Evolutionary conservation across 2,797 vertebrate genomes (phyloP).

Genomic region (Notamacropus eugenii): DNA sequence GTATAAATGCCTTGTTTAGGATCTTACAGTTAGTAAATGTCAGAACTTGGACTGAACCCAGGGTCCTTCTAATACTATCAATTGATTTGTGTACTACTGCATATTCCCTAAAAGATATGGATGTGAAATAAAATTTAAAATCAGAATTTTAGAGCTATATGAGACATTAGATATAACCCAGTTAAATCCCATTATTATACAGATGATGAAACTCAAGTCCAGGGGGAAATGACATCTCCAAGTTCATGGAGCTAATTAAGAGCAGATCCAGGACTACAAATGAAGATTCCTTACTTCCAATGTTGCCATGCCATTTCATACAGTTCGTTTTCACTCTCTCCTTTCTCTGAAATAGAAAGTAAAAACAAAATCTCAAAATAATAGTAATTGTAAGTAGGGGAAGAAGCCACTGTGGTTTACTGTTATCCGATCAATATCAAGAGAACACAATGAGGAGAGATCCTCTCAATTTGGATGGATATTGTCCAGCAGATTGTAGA

Average conservation of each 20-base stretch:
- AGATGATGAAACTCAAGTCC: neutral
- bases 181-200: neutral
- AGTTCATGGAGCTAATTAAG: neutral
- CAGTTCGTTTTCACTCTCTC: neutral
- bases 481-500: neutral
- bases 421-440: neutral
- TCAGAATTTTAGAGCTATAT: neutral
- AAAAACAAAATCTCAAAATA: neutral
- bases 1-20: neutral
- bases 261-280: neutral
- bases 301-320: neutral
- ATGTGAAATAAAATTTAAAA: neutral
- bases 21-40: neutral
- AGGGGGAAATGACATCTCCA: neutral
- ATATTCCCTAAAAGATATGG: neutral
- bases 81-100: too few species aligned
- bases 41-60: neutral
- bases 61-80: neutral
- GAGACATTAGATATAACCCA: neutral
- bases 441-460: neutral
- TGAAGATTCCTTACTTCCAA: neutral
- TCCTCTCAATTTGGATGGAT: neutral
- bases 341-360: neutral
- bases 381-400: neutral
- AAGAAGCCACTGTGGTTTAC: neutral